Evolutionary conservation across 2,888 invertebrate genomes (phyloP), one percentile per base, ranked within the genome.

Genomic region (Watsonalla binaria): DNA sequence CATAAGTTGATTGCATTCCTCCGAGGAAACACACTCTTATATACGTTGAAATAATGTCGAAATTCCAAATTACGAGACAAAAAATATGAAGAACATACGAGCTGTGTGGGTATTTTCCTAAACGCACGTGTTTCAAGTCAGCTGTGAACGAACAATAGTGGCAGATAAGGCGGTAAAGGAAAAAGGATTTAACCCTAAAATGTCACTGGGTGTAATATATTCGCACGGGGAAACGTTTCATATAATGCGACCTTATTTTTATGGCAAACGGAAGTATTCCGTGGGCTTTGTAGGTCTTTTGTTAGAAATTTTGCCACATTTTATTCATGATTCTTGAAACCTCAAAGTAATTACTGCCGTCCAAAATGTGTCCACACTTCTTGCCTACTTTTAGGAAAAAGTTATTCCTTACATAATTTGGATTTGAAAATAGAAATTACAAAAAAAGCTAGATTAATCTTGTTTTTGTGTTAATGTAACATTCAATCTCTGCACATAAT

Each of bases 111-210:
- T 6, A 14, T 64, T 68, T 61, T 59, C 55, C 61, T 58, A 53
- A 51, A 60, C 65, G 65, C 62, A 68, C 46, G 37, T 39, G 35
- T 45, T 49, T 39, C 49, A 49, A 24, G 11, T 60, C 64, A 62
- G 60, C 63, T 60, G 62, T 54, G 57, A 39, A 34, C 46, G 57
- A 68, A 68, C 68, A 68, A 68, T 68, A 54, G 60, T 53, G 49
- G 39, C 51, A 58, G 68, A 68, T 68, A 66, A 69, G 62, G 52
- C 50, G 47, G 15, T 39, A 35, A 34, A 52, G 55, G 51, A 57
- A 59, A 64, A 61, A 59, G 59, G 57, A 52, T 54, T 34, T 65
- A 68, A 68, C 68, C 57, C 69, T 66, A 37, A 46, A 68, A 60
- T 59, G 51, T 34, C 37, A 15, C 34, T 15, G 42, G 42, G 11